Percentiles rank a stretch among this genome's conserved stretches.
Evolutionary conservation across 2,113 vertebrate genomes (phyloP).

Genomic region (Polypterus senegalus): DNA sequence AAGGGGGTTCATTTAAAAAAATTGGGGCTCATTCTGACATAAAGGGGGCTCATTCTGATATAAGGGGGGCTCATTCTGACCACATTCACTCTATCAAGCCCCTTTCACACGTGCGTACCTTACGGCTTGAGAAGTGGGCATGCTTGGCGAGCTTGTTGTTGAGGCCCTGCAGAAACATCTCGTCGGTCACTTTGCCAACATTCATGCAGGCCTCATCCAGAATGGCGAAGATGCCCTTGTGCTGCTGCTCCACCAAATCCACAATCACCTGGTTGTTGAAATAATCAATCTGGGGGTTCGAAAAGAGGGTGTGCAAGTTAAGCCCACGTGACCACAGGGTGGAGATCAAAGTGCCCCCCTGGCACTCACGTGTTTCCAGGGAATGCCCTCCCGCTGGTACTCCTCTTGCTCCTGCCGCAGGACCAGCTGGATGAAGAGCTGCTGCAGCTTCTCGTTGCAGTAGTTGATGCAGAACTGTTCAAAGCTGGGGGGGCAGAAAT

Average conservation of each 20-base stretch:
- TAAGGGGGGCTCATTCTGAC: not conserved
- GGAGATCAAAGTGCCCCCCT: not conserved
- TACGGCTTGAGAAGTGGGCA: slow-evolving; percentile 87
- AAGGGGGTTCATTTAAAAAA: too few species aligned
- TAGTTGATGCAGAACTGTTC: slow-evolving; percentile 98
- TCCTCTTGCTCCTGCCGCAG: slow-evolving; percentile 94
- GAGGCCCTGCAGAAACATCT: slow-evolving; percentile 86
- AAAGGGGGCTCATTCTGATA: too few species aligned
- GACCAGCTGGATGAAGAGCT: slow-evolving; percentile 95
- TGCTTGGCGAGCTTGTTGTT: slow-evolving; percentile 83
- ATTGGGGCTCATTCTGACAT: too few species aligned
- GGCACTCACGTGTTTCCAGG: slow-evolving; percentile 86
- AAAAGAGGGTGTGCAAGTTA: not conserved
- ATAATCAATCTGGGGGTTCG: slow-evolving; percentile 80
- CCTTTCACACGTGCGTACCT: slow-evolving; percentile 47
- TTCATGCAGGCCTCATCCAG: slow-evolving; percentile 96
- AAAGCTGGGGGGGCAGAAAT: slow-evolving; percentile 50
- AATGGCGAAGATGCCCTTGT: slow-evolving; percentile 88
- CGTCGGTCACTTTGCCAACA: slow-evolving; percentile 88
- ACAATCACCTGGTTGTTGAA: slow-evolving; percentile 98
- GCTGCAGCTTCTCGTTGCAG: slow-evolving; percentile 95
- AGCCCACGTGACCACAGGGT: not conserved
- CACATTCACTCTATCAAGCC: not conserved
- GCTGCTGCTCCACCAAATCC: slow-evolving; percentile 91
- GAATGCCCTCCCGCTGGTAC: slow-evolving; percentile 89